These are phyloP conservation scores for Eupeodes latifasciatus DNA, from an alignment of 2,888 invertebrate species.

Conservation along the genomic window DNA sequence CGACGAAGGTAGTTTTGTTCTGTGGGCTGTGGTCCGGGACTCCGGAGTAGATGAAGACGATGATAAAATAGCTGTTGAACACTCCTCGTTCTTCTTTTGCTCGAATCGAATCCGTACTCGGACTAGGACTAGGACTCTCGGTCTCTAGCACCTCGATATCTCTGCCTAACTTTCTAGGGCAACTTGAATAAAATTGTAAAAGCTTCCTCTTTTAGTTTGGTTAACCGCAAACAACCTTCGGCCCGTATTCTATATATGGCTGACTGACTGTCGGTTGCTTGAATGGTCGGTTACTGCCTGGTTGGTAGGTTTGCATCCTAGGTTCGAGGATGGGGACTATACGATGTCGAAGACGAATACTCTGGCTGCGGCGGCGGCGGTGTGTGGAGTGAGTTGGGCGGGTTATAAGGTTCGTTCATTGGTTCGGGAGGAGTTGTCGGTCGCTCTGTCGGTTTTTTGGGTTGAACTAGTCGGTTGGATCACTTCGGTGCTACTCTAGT, in stretches of 20 bases:
- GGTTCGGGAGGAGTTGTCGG: slow-evolving; percentile 20
- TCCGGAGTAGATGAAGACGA: slow-evolving; percentile 56
- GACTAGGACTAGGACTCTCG: neutral
- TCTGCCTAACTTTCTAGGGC: slow-evolving; percentile 46
- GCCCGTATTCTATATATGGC: slow-evolving; percentile 54
- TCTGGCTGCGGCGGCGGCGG: neutral
- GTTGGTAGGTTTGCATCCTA: slow-evolving; percentile 15
- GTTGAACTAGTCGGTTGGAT: slow-evolving; percentile 62
- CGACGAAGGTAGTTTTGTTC: slow-evolving; percentile 47
- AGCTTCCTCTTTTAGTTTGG: slow-evolving; percentile 76
- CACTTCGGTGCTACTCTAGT: slow-evolving; percentile 68
- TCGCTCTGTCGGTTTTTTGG: slow-evolving; percentile 49
- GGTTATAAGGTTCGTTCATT: neutral
- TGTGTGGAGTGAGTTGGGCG: neutral
- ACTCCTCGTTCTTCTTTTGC: slow-evolving; percentile 12
- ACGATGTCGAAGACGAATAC: neutral
- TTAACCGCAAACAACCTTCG: slow-evolving; percentile 74
- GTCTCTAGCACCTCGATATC: slow-evolving; percentile 32
- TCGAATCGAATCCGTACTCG: neutral
- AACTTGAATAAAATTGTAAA: slow-evolving; percentile 76
- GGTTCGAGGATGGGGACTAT: neutral
- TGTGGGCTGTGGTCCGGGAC: slow-evolving; percentile 38
- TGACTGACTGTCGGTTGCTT: slow-evolving; percentile 72
- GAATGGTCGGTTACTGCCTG: slow-evolving; percentile 59
- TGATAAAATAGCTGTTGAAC: slow-evolving; percentile 67